Percentiles rank a stretch among this genome's conserved stretches.
These are phyloP conservation scores for Drosophila multiciliata DNA, from an alignment of 2,888 invertebrate genomes.

Conservation along the genomic window DNA sequence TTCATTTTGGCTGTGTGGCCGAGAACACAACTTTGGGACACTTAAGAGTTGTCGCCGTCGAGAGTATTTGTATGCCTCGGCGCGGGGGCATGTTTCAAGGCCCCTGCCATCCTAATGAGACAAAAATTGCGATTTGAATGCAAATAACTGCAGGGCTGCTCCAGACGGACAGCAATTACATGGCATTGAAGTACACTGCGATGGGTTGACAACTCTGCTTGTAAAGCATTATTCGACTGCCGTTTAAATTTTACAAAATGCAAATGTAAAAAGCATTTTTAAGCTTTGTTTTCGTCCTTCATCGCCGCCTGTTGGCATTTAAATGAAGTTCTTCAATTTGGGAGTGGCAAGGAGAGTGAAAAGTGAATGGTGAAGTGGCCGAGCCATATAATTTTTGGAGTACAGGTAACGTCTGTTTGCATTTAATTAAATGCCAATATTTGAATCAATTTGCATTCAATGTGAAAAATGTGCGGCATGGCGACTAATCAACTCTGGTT, in stretches of 20 bases:
- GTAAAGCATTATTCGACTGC: conserved; percentile 50
- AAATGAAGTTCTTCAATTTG: conserved; percentile 64
- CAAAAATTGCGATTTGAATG: conserved; percentile 81
- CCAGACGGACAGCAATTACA: conserved; percentile 75
- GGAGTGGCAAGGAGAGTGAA: background rate
- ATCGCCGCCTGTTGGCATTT: conserved; percentile 58
- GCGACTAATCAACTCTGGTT: conserved; percentile 69
- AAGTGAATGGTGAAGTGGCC: background rate
- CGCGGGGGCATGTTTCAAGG: conserved; percentile 44
- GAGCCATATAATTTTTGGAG: conserved; percentile 36
- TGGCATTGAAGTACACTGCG: conserved; percentile 46
- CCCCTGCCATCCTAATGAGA: conserved; percentile 68
- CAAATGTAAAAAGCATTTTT: conserved; percentile 59
- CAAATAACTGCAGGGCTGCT: conserved; percentile 80
- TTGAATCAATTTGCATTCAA: conserved; percentile 78
- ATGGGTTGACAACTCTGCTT: conserved; percentile 22
- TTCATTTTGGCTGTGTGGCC: conserved; percentile 66
- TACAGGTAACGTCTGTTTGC: conserved; percentile 63
- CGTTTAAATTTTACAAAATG: conserved; percentile 71
- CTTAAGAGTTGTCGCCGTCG: conserved; percentile 66
- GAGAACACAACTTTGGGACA: conserved; percentile 71
- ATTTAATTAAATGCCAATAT: conserved; percentile 79
- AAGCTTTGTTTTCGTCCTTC: conserved; percentile 45
- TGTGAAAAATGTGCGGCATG: conserved; percentile 68
- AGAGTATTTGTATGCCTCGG: conserved; percentile 42